Base-by-base conservation (phyloP, 1,140 invertebrate species). In the Zaprionus africanus region DNA sequence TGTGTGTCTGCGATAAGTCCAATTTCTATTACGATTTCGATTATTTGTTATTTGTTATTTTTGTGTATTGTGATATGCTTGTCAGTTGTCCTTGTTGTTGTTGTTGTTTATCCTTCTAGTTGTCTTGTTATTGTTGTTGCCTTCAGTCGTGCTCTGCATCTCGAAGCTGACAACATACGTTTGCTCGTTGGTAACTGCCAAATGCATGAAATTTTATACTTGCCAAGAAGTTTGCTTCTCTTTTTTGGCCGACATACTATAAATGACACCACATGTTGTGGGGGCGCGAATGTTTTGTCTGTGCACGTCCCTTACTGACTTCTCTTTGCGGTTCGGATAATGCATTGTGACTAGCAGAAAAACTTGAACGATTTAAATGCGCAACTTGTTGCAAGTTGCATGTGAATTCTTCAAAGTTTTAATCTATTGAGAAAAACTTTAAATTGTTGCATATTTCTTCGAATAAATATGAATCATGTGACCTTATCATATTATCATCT, bases 41-140 rank as follows among this genome's bases (percentile, higher is more conserved):
- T 85, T 85, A 81, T 81, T 81, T 79, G 78, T 66, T 79, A 69
- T 72, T 79, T 86, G 70, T 72, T 80, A 67, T 62, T 69, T 66
- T 79, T 76, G 67, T 65, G 61, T 65, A 64, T 80, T 79, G 72
- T 66, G 15, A 56, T 81, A 69, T 68, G 53, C 19, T 63, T 67
- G 63, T 19, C 36, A 54, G 67, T 24, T 13, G 11, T 43, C 4
- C 38, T 49, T 68, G 15, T 43, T 68, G 41, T 64, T 62, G 11
- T 11, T 31, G 31, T 34, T 36, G 38, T n/a, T n/a, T 0, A 0
- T 43, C 6, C n/a, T 46, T 4, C 41, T 46, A 2, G n/a, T 46
- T n/a, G 26, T 43, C 24, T 53, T 46, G 31, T 66, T 46, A 26
- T 66, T 15, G 15, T 43, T 49, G 38, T 53, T 53, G 51, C 51